A percentile compares a stretch with the other conserved stretches of the same genome.
These are phyloP conservation scores for Dryocosmus kuriphilus DNA, from an alignment of 2,888 invertebrate species.

Conservation along the genomic window DNA sequence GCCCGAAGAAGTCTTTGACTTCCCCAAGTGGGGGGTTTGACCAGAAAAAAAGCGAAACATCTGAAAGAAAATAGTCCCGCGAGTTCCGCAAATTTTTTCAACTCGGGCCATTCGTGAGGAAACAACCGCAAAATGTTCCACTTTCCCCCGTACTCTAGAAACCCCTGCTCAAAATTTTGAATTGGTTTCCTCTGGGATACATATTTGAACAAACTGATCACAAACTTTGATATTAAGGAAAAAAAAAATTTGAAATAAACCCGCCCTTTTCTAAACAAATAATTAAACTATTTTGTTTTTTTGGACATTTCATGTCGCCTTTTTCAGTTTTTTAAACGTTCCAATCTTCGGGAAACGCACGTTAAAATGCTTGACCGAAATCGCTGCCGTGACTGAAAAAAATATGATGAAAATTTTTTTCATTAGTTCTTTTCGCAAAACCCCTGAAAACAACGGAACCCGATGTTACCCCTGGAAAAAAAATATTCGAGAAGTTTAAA, in stretches of 20 bases:
- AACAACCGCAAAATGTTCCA: constrained; percentile 97
- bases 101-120: constrained; percentile 98
- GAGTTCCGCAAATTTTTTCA: constrained; percentile 99
- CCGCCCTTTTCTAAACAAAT: constrained; percentile 2
- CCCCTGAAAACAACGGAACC: constrained; percentile 95
- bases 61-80: constrained; percentile 99
- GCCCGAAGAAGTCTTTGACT: constrained; percentile 99
- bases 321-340: constrained; percentile 92
- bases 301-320: background rate
- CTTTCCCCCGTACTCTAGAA: constrained; percentile 97
- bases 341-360: constrained; percentile 99
- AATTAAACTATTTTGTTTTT: background rate
- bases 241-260: too few species aligned
- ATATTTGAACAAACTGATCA: constrained; percentile 98
- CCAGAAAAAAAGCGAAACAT: constrained; percentile 99
- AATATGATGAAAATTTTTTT: constrained; percentile 97
- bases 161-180: constrained; percentile 97
- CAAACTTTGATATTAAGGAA: constrained; percentile 89
- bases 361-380: constrained; percentile 98
- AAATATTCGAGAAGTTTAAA: constrained; percentile 96
- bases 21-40: constrained; percentile 98
- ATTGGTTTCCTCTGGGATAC: constrained; percentile 99
- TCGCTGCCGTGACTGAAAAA: constrained; percentile 93
- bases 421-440: constrained; percentile 91
- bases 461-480: constrained; percentile 94